Evolutionary conservation across 2,888 invertebrate genomes (phyloP), one percentile per base, ranked within the genome.

Genomic region (Amorpha juglandis): DNA sequence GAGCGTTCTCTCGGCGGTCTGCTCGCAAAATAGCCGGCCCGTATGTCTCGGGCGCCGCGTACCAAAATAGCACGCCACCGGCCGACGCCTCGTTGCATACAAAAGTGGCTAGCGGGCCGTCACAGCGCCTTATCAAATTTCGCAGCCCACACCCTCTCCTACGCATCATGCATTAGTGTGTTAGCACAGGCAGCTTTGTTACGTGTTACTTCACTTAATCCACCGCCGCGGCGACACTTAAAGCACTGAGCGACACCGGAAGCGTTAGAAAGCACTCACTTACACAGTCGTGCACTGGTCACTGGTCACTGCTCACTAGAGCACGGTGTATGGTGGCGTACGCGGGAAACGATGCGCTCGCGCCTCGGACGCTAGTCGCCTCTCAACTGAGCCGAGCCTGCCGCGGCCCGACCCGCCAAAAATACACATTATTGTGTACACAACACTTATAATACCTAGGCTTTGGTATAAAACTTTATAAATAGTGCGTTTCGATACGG

Each of bases 91-190:
- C 80, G 86, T 80, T 89, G 90, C 92, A 91, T 92, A 93, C 92
- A 92, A 92, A 93, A 91, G 90, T 88, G 91, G 92, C 84, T 76
- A 84, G 81, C 77, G 77, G 70, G 73, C 74, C 82, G 78, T 76
- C 84, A 83, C 76, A 82, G 78, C 84, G 90, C 86, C 91, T 93
- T 93, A 93, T 93, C 92, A 91, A 92, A 92, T 93, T 93, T 92
- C 92, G 81, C 89, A 83, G 80, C 92, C 91, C 88, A 90, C 90
- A 82, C 82, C 78, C 82, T 74, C 78, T 45, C 87, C 87, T 88
- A 86, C 88, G 78, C 89, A 78, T 78, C 91, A 90, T 91, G 91
- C 90, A 84, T 92, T 92, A 92, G 91, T 92, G 77, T 84, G 89
- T 91, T 91, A 92, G 91, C 90, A 90, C 88, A 84, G 50, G 81